Conservation (phyloP, 2,113 vertebrate species). For the Eupsittula cactorum region DNA sequence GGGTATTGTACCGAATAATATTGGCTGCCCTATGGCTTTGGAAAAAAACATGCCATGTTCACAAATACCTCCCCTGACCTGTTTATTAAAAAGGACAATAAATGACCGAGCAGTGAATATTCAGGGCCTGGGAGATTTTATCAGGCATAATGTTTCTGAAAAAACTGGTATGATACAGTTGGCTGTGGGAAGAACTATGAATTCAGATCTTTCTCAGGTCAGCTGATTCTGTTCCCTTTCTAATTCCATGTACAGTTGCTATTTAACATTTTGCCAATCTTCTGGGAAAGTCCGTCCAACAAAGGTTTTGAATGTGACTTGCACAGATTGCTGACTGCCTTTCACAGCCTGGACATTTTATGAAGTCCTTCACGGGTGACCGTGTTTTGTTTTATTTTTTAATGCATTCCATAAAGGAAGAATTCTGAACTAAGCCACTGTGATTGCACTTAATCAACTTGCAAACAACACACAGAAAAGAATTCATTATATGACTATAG, state of each 20-base stretch:
- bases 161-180: constrained; percentile 49
- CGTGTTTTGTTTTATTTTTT: constrained; percentile 64
- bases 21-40: constrained; percentile 4
- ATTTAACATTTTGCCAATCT: constrained; percentile 70
- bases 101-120: constrained; percentile 34
- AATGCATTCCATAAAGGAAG: constrained; percentile 57
- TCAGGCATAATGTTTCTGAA: constrained; percentile 64
- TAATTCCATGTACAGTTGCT: constrained; percentile 69
- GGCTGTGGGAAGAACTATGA: constrained; percentile 74
- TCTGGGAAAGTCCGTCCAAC: constrained; percentile 74
- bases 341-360: constrained; percentile 64
- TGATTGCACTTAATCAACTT: constrained; percentile 56
- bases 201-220: constrained; percentile 54
- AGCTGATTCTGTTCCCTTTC: constrained; percentile 68
- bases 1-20: constrained; percentile 47
- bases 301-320: constrained; percentile 73
- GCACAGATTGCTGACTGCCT: constrained; percentile 54
- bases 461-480: constrained; percentile 44
- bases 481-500: constrained; percentile 39
- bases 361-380: constrained; percentile 55
- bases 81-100: constrained; percentile 54
- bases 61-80: constrained; percentile 44
- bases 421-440: constrained; percentile 52
- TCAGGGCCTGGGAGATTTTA: constrained; percentile 72
- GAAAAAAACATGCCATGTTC: constrained; percentile 43